phyloP scores from a whole-genome alignment of 2,888 invertebrate genomes.

The Orchesella flavescens region DNA sequence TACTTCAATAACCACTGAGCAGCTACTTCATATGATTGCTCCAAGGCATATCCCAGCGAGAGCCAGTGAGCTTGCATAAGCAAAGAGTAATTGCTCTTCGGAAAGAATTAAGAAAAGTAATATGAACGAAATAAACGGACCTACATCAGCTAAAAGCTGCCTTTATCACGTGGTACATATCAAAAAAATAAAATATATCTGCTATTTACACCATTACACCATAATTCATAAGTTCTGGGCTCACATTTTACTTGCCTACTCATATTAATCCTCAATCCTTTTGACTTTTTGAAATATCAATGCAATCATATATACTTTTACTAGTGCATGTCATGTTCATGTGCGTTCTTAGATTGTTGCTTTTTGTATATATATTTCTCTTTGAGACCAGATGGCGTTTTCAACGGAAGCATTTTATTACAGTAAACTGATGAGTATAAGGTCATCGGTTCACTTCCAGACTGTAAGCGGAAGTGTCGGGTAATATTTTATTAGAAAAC shows the following conservation, averaged over 20 bases:
- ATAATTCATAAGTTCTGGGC: constrained; percentile 49
- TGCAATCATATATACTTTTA: background rate
- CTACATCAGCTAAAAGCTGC: constrained; percentile 30
- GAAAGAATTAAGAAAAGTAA: constrained; percentile 53
- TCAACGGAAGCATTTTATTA: constrained; percentile 68
- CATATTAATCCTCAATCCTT: too few species aligned
- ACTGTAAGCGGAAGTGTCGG: constrained; percentile 61
- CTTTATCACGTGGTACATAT: constrained; percentile 12
- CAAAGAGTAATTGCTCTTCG: constrained; percentile 58
- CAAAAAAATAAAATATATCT: constrained; percentile 23
- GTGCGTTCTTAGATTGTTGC: background rate
- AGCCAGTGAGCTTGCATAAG: constrained; percentile 46
- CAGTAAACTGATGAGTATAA: constrained; percentile 62
- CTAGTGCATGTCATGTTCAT: too few species aligned
- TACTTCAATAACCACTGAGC: constrained; percentile 39
- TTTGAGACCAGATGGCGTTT: constrained; percentile 63
- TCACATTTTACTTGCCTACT: constrained; percentile 40
- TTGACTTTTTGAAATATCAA: too few species aligned
- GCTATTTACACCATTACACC: constrained; percentile 62
- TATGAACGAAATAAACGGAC: constrained; percentile 32
- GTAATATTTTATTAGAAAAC: constrained; percentile 58
- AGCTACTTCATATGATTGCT: constrained; percentile 57
- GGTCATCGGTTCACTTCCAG: constrained; percentile 59
- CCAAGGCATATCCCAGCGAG: constrained; percentile 55
- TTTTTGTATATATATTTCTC: background rate